Percentiles rank a stretch among this genome's conserved stretches.
phyloP scores from a whole-genome alignment of 2,888 invertebrate species.

The Eupithecia centaureata region DNA sequence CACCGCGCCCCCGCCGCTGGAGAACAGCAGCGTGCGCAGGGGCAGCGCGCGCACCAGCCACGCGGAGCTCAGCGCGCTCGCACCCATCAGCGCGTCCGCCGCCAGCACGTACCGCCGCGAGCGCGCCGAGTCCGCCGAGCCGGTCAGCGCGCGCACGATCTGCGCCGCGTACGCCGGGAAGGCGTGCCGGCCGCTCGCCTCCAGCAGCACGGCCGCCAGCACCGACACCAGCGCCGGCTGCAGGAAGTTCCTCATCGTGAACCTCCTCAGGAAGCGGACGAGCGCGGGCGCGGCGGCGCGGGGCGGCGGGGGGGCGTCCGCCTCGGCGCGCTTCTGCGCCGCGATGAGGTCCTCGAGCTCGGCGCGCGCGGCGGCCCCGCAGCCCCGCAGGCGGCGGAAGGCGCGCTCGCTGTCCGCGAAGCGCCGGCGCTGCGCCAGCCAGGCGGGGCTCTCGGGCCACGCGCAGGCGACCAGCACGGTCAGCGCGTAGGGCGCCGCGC shows the following conservation, averaged over 20 bases:
- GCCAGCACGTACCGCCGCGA: constrained; percentile 64
- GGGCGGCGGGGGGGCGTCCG: constrained; percentile 20
- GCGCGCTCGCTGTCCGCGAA: constrained; percentile 74
- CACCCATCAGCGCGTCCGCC: constrained; percentile 80
- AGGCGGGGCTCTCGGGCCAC: constrained; percentile 85
- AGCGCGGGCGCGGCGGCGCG: neutral
- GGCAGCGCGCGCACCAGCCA: constrained; percentile 1
- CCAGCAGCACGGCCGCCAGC: constrained; percentile 17
- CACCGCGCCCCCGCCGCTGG: neutral
- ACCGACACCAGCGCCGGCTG: constrained; percentile 66
- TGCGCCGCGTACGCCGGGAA: constrained; percentile 26
- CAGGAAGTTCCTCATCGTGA: constrained; percentile 54
- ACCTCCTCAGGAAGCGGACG: constrained; percentile 55
- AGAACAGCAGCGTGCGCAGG: neutral
- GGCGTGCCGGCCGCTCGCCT: constrained; percentile 33
- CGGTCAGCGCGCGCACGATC: constrained; percentile 68
- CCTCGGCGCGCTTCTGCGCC: constrained; percentile 38
- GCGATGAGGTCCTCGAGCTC: neutral
- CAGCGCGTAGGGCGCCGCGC: neutral
- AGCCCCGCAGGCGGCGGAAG: constrained; percentile 82
- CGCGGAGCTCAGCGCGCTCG: constrained; percentile 80
- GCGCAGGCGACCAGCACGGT: constrained; percentile 56
- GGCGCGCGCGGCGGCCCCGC: neutral
- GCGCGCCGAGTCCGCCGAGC: constrained; percentile 46
- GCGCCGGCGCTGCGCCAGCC: constrained; percentile 80